Evolutionary conservation across 1,140 invertebrate species (phyloP).

Genomic region (Agrilus planipennis): DNA sequence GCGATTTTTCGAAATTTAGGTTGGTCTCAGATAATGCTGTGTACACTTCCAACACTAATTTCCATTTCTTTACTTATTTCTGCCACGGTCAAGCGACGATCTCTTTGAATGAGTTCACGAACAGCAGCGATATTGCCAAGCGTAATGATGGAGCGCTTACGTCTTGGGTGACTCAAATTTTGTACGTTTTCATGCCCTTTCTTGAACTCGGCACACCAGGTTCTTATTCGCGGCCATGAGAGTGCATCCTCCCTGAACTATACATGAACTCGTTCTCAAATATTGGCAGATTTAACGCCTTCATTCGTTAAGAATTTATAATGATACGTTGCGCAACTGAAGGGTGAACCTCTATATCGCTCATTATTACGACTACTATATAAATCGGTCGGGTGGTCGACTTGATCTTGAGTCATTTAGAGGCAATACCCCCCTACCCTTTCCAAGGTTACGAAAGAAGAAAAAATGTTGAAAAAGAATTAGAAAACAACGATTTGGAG

Average conservation of each 20-base stretch:
- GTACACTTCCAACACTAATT: not conserved
- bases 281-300: not conserved
- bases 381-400: too few species aligned
- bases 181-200: not conserved
- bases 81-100: not conserved
- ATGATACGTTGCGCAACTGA: slow-evolving; percentile 1
- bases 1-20: too few species aligned
- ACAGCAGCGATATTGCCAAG: not conserved
- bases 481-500: too few species aligned
- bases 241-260: not conserved
- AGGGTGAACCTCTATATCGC: not conserved
- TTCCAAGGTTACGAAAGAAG: too few species aligned
- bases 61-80: not conserved
- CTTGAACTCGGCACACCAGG: not conserved
- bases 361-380: too few species aligned
- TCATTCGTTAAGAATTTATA: not conserved
- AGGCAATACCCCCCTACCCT: too few species aligned
- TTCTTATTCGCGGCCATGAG: too few species aligned
- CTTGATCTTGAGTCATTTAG: too few species aligned
- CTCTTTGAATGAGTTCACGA: slow-evolving; percentile 1
- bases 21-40: not conserved
- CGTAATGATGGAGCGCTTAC: not conserved
- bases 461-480: too few species aligned
- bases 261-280: not conserved
- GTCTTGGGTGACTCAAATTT: not conserved